These are phyloP conservation scores for Physella acuta DNA, from an alignment of 1,140 invertebrate genomes.

Conservation along the genomic window DNA sequence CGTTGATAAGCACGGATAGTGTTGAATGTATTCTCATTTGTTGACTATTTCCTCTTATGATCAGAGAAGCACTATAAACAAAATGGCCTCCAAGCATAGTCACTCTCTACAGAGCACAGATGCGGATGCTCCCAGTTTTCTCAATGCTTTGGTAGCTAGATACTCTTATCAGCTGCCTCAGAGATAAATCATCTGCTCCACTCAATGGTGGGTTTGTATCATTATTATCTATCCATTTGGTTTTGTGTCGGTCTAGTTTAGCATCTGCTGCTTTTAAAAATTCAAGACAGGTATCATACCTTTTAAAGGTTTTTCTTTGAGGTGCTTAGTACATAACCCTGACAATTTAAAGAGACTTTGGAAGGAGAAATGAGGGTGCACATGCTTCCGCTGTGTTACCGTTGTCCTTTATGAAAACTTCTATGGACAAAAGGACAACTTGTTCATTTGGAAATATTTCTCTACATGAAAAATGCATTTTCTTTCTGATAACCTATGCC, in stretches of 20 bases:
- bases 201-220: constrained; percentile 29
- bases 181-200: constrained; percentile 12
- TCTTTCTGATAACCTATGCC: too few species aligned
- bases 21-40: constrained; percentile 25
- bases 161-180: constrained; percentile 20
- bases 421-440: too few species aligned
- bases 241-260: constrained; percentile 23
- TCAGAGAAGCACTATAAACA: constrained; percentile 29
- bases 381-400: too few species aligned
- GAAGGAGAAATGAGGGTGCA: too few species aligned
- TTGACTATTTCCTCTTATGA: constrained; percentile 28
- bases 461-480: too few species aligned
- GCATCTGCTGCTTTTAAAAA: neutral
- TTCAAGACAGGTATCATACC: too few species aligned
- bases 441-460: too few species aligned
- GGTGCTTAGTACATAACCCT: too few species aligned
- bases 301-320: too few species aligned
- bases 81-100: constrained; percentile 28
- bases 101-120: constrained; percentile 19
- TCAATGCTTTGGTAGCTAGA: constrained; percentile 29
- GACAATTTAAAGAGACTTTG: too few species aligned
- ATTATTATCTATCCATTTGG: constrained; percentile 19
- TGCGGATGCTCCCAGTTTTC: constrained; percentile 20
- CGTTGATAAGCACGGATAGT: constrained; percentile 16
- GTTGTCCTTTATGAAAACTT: too few species aligned